These are phyloP conservation scores for Steinernema khuongi DNA, from an alignment of 1,140 invertebrate species.

Conservation along the genomic window DNA sequence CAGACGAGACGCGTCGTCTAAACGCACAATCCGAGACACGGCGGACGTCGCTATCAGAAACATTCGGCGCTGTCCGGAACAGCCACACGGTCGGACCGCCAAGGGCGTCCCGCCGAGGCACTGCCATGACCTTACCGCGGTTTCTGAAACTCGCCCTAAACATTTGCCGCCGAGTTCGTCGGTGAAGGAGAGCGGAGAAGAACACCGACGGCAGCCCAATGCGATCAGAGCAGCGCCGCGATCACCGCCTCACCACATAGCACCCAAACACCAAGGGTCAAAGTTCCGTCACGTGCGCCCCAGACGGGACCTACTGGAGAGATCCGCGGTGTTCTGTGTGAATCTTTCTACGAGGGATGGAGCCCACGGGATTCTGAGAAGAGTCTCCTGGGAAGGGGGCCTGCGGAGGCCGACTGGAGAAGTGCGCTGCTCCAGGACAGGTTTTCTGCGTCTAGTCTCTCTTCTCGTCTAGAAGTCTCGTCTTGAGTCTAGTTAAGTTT, in stretches of 20 bases:
- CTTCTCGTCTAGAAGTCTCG: too few relatives aligned
- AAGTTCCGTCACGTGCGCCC: background rate
- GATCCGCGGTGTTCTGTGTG: too few relatives aligned
- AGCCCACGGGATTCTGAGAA: too few relatives aligned
- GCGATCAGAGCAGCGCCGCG: background rate
- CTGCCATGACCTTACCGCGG: background rate
- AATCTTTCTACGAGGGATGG: too few relatives aligned
- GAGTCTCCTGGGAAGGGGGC: too few relatives aligned
- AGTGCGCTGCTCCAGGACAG: too few relatives aligned
- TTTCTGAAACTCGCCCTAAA: too few relatives aligned
- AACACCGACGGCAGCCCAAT: background rate
- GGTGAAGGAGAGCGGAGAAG: background rate
- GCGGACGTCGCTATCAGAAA: background rate
- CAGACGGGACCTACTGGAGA: too few relatives aligned
- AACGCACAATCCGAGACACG: background rate
- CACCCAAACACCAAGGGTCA: constrained; percentile 12
- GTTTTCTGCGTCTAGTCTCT: too few relatives aligned
- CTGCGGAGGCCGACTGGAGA: too few relatives aligned
- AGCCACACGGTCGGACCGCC: background rate
- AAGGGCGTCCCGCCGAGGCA: background rate
- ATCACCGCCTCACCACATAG: background rate
- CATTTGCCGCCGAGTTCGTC: too few relatives aligned
- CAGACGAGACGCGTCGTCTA: background rate
- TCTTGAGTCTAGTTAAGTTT: too few relatives aligned
- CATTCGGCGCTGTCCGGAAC: background rate